Percentiles rank a stretch among this genome's conserved stretches.
These are phyloP conservation scores for Cyprinodon tularosa DNA, from an alignment of 2,113 vertebrate genomes.

Conservation along the genomic window DNA sequence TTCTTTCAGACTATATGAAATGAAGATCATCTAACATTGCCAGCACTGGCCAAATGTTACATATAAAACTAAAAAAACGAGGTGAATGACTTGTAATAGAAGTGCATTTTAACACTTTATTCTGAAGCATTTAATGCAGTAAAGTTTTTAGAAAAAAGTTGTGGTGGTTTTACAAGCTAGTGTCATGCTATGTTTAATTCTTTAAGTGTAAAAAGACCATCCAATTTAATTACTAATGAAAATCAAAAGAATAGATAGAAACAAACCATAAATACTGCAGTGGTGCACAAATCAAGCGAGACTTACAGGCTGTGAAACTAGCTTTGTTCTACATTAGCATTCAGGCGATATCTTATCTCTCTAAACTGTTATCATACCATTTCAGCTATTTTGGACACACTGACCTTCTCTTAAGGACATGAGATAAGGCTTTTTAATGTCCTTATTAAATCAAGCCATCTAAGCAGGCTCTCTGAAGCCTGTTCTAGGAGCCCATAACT, in stretches of 20 bases:
- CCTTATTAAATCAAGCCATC: constrained; percentile 80
- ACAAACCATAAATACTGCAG: constrained; percentile 64
- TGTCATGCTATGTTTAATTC: neutral
- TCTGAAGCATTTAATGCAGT: neutral
- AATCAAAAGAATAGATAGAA: constrained; percentile 57
- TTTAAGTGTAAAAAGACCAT: constrained; percentile 54
- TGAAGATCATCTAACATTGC: no score
- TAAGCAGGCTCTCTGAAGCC: constrained; percentile 58
- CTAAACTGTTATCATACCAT: constrained; percentile 76
- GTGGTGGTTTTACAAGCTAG: neutral
- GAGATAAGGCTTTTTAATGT: constrained; percentile 78
- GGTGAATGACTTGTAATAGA: neutral
- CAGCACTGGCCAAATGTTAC: no score
- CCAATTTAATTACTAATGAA: constrained; percentile 62
- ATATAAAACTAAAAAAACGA: neutral
- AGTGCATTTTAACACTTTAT: neutral
- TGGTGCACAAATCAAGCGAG: constrained; percentile 68
- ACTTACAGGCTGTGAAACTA: constrained; percentile 70
- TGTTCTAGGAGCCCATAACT: constrained; percentile 54
- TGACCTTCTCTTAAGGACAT: constrained; percentile 80
- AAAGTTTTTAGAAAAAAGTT: constrained; percentile 1
- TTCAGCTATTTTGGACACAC: constrained; percentile 77
- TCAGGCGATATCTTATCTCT: constrained; percentile 60
- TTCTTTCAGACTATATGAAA: no score
- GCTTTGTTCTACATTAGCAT: constrained; percentile 70